A percentile compares a stretch with the other conserved stretches of the same genome.
Evolutionary conservation across 1,140 invertebrate species (phyloP).

Genomic region (Drosophila micromelanica): DNA sequence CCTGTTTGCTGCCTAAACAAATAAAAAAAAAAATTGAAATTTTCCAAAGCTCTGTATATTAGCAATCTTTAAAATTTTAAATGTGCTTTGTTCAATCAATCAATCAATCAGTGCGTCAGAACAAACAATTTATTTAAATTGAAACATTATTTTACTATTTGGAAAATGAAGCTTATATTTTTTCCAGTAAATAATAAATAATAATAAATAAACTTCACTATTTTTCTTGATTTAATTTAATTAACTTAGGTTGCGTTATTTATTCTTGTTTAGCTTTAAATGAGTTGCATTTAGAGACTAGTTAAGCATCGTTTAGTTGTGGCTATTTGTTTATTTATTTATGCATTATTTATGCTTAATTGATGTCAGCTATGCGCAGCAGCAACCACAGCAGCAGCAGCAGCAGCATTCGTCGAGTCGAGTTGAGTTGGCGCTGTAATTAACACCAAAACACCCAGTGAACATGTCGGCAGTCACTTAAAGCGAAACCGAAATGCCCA

Average conservation of each 20-base stretch:
- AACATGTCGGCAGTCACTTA: slow-evolving; percentile 76
- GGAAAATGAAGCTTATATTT: too few species aligned
- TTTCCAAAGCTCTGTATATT: too few species aligned
- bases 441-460: slow-evolving; percentile 70
- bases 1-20: too few species aligned
- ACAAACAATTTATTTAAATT: too few species aligned
- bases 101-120: background rate
- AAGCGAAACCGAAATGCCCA: slow-evolving; percentile 41
- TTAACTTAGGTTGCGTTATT: too few species aligned
- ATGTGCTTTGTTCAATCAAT: too few species aligned
- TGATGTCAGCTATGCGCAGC: slow-evolving; percentile 36
- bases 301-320: slow-evolving; percentile 24
- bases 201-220: background rate
- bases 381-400: background rate
- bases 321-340: slow-evolving; percentile 54
- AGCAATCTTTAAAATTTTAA: too few species aligned
- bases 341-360: slow-evolving; percentile 50
- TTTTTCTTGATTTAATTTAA: too few species aligned
- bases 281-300: slow-evolving; percentile 13
- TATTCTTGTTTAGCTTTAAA: background rate
- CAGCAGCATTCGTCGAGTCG: slow-evolving; percentile 12
- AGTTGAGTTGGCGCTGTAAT: slow-evolving; percentile 53
- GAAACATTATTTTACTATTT: too few species aligned
- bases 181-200: background rate
- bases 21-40: too few species aligned